These are phyloP conservation scores for Clitarchus hookeri DNA, from an alignment of 2,888 invertebrate genomes.

Conservation along the genomic window DNA sequence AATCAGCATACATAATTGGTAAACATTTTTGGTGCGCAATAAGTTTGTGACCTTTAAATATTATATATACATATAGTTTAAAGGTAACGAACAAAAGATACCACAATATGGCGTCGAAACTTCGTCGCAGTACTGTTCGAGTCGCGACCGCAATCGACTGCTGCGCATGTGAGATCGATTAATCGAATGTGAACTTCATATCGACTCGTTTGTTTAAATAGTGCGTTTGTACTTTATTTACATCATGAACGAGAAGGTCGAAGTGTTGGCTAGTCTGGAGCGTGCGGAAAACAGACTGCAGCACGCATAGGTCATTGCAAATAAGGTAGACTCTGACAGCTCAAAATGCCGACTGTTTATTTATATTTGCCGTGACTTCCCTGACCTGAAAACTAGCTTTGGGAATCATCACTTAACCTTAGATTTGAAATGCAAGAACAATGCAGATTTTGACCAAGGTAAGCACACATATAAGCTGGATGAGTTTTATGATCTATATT, in stretches of 20 bases:
- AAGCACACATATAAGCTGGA: neutral
- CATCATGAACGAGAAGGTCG: neutral
- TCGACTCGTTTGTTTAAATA: neutral
- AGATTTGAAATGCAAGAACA: neutral
- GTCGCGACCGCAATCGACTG: neutral
- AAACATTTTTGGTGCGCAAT: too few species aligned
- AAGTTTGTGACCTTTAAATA: too few species aligned
- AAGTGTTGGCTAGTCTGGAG: neutral
- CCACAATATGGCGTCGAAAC: neutral
- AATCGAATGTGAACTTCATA: neutral
- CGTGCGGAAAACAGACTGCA: neutral
- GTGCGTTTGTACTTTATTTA: neutral
- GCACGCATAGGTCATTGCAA: neutral
- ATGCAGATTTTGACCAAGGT: neutral
- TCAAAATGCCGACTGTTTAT: neutral
- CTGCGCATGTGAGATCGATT: neutral
- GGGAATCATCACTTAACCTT: neutral
- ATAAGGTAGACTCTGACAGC: neutral
- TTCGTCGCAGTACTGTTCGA: neutral
- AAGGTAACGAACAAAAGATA: neutral
- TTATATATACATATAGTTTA: neutral
- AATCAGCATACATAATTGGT: too few species aligned
- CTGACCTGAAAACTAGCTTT: neutral
- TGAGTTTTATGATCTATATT: neutral
- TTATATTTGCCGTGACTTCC: neutral